A percentile compares a stretch with the other conserved stretches of the same genome.
Conservation (phyloP, 2,113 vertebrate species). For the Enhydra lutris region DNA sequence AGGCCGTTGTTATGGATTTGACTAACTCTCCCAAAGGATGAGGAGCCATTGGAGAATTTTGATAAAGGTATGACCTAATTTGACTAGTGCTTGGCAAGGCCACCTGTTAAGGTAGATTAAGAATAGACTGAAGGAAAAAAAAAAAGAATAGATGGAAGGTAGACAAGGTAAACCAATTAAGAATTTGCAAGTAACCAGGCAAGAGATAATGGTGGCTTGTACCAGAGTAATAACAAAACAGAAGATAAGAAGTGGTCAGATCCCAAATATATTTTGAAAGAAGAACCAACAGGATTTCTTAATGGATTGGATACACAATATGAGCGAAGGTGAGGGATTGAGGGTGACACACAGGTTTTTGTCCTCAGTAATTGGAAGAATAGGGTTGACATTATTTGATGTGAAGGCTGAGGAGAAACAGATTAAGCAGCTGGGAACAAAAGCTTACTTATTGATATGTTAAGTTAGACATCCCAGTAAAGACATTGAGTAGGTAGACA, state of each 20-base stretch:
- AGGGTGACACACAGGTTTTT: neutral
- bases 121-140: neutral
- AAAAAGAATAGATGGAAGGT: neutral
- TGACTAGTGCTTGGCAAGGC: neutral
- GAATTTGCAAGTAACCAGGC: neutral
- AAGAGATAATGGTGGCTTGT: neutral
- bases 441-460: neutral
- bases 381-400: neutral
- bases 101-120: neutral
- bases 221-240: neutral
- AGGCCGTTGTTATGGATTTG: neutral
- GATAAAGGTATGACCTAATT: neutral
- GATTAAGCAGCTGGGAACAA: neutral
- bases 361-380: neutral
- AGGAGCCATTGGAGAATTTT: neutral
- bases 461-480: neutral
- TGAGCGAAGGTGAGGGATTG: neutral
- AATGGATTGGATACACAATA: neutral
- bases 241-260: neutral
- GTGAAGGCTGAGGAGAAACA: neutral
- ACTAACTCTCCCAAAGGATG: neutral
- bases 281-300: neutral
- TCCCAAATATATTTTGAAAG: neutral
- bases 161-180: neutral
- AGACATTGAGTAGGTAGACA: neutral